These are phyloP conservation scores for Hippoglossus stenolepis DNA, from an alignment of 2,113 vertebrate genomes.

Conservation along the genomic window DNA sequence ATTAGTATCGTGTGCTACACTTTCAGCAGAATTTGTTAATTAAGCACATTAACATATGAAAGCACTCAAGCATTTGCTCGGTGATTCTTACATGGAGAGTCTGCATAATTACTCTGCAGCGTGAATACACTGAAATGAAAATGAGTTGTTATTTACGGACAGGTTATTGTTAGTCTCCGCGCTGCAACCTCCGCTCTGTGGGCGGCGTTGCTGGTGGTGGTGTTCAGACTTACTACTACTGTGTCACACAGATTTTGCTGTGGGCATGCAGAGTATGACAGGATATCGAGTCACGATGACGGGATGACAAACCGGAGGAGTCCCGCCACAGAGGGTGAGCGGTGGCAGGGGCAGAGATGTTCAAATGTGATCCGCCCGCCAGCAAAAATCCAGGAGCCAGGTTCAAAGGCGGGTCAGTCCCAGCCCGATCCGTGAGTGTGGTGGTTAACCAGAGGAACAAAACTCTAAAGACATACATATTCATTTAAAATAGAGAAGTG, in stretches of 20 bases:
- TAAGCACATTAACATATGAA: background rate
- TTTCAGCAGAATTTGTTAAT: slow-evolving; percentile 5
- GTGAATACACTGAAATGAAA: slow-evolving; percentile 56
- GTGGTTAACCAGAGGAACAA: slow-evolving; percentile 12
- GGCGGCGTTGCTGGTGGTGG: slow-evolving; percentile 59
- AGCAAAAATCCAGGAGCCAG: slow-evolving; percentile 32
- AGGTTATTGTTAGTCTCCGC: slow-evolving; percentile 70
- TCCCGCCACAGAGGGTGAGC: slow-evolving; percentile 18
- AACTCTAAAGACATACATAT: slow-evolving; percentile 22
- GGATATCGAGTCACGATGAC: slow-evolving; percentile 20
- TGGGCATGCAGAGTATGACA: slow-evolving; percentile 23
- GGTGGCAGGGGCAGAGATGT: slow-evolving; percentile 31
- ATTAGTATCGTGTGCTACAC: background rate
- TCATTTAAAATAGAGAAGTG: slow-evolving; percentile 10
- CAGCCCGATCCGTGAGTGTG: slow-evolving; percentile 3
- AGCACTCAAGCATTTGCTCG: slow-evolving; percentile 2
- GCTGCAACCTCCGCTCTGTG: slow-evolving; percentile 73
- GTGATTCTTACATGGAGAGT: background rate
- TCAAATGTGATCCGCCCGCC: slow-evolving; percentile 48
- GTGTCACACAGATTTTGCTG: slow-evolving; percentile 39
- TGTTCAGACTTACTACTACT: slow-evolving; percentile 53
- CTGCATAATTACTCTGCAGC: slow-evolving; percentile 46
- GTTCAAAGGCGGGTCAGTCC: slow-evolving; percentile 47
- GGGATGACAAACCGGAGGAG: slow-evolving; percentile 24
- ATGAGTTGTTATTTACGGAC: slow-evolving; percentile 71